Base-by-base conservation (phyloP, 2,797 vertebrate genomes). In the Tragelaphus eurycerus region DNA sequence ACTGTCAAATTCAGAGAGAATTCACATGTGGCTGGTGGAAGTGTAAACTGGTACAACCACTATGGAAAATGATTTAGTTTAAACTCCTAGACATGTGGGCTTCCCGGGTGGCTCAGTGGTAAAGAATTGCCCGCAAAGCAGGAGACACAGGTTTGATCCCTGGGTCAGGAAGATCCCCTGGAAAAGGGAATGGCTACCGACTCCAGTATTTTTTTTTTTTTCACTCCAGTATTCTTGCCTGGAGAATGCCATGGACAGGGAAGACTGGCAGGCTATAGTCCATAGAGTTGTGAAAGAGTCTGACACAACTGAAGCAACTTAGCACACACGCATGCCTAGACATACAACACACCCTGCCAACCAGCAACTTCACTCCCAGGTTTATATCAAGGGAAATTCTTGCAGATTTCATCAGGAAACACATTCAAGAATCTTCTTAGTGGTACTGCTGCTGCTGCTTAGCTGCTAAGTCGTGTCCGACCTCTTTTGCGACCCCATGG, bases 281-380 rank as follows among this genome's bases (percentile, higher is more conserved):
- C 19, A 23, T 0, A 3, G 34, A 6, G 34, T 12, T 6, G 19
- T 0, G 0, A n/a, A 71, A 71, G 34, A 38, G 67, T 71, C 67
- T 13, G 34, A 71, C 34, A 23, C 67, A 71, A 38, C 67, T 71
- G 34, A 71, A 71, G 67, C 34, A 12, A 71, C 19, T 71, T 71
- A 23, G 34, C 67, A 71, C 0, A 4, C 64, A 67, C 17, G 1
- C 34, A 38, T 13, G 34, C 34, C 67, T 71, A 71, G 19, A 71
- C 19, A 38, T 38, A 71, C 34, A 71, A 55, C 25, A 46, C 1
- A 23, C 29, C 27, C 12, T 48, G 8, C 3, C 21, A 93, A 46
- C 9, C 6, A 74, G 67, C 15, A 87, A n/a, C 15, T 43, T 57
- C 46, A 52, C 21, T 57, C 71, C 11, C 1, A 43, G 64, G 81